phyloP scores from a whole-genome alignment of 2,113 vertebrate genomes.

The Jacana jacana region DNA sequence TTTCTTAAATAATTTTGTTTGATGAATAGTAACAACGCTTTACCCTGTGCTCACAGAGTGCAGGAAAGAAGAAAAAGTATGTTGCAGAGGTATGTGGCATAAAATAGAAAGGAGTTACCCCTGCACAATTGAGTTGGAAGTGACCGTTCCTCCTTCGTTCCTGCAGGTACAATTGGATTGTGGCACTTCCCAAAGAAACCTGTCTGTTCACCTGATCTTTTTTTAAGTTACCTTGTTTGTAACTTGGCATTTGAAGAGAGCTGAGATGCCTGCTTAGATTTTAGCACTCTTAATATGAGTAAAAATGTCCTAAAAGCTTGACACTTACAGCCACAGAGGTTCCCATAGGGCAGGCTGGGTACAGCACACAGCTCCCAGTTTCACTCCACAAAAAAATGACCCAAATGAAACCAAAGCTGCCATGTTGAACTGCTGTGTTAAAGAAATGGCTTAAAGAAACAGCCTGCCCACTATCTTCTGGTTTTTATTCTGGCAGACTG shows the following conservation, averaged over 20 bases:
- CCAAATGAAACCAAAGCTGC: background rate
- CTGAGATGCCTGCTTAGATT: background rate
- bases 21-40: no score
- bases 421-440: background rate
- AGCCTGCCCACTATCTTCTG: background rate
- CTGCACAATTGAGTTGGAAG: background rate
- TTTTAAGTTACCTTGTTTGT: background rate
- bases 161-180: background rate
- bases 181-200: background rate
- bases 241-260: background rate
- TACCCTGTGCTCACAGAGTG: no score
- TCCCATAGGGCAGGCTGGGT: background rate
- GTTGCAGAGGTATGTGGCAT: background rate
- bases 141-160: background rate
- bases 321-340: background rate
- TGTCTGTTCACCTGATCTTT: background rate
- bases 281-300: background rate
- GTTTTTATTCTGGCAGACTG: slow-evolving; percentile 6
- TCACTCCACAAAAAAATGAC: background rate
- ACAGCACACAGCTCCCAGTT: background rate
- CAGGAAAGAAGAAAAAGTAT: background rate
- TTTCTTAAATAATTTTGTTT: no score
- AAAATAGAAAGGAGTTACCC: background rate
- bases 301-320: slow-evolving; percentile 16
- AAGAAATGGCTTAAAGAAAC: background rate